Conservation (phyloP, 2,888 invertebrate genomes). For the Nomada flava region DNA sequence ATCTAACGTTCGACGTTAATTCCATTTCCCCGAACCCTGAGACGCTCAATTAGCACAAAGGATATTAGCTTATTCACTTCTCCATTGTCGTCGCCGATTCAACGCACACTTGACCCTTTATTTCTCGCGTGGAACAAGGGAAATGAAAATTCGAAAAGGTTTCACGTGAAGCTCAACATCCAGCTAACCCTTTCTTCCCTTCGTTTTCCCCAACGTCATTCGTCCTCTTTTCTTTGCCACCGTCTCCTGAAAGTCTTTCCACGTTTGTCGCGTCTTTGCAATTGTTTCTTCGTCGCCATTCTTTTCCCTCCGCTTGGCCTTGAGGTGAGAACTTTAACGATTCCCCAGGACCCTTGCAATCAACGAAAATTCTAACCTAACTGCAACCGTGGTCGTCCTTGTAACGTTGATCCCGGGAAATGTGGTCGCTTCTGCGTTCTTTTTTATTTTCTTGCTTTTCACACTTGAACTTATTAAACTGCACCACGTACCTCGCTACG, state of each 20-base stretch:
- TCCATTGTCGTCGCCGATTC: conserved; percentile 12
- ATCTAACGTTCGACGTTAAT: conserved; percentile 17
- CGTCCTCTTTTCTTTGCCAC: background rate
- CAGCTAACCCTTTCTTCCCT: background rate
- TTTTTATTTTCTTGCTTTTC: background rate
- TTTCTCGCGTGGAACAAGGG: background rate
- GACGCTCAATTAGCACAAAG: conserved; percentile 22
- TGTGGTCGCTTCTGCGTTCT: background rate
- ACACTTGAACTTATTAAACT: background rate
- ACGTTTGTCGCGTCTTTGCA: conserved; percentile 14
- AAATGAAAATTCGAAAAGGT: background rate
- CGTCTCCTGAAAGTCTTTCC: conserved; percentile 1
- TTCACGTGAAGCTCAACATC: conserved; percentile 2
- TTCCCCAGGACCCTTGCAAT: conserved; percentile 46
- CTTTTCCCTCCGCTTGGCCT: conserved; percentile 2
- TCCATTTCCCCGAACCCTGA: conserved; percentile 14
- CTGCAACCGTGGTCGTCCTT: conserved; percentile 17
- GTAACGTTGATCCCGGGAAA: conserved; percentile 1
- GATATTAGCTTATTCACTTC: background rate
- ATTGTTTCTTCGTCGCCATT: conserved; percentile 11
- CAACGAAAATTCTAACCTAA: conserved; percentile 61
- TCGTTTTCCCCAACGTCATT: conserved; percentile 2
- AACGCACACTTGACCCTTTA: conserved; percentile 2
- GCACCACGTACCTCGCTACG: too few species aligned
- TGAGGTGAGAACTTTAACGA: conserved; percentile 33